Evolutionary conservation across 2,888 invertebrate species (phyloP), one percentile per base, ranked within the genome.

Genomic region (Acleris sparsana): DNA sequence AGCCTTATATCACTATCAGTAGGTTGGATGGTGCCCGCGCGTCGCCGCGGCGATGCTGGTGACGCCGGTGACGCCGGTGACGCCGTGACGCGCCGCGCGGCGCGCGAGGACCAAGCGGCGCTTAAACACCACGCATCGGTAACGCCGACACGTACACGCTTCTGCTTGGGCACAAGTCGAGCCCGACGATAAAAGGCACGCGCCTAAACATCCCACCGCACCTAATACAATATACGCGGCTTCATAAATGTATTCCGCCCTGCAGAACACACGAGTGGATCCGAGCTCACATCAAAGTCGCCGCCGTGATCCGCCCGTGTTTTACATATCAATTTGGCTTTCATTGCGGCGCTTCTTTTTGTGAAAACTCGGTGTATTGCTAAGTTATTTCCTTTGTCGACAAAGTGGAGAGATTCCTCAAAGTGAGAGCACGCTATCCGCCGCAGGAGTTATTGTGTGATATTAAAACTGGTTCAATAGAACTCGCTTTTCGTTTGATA

Each of bases 281-380:
- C 52, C 55, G 52, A 46, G 20, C 65, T 55, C 49, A 62, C 66
- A 66, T 66, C 66, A 66, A 66, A 66, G 66, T 57, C 61, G 43
- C 11, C 33, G 39, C 17, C 52, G 61, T 57, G 61, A 62, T 66
- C 51, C 52, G 33, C 60, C 52, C 60, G 22, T 57, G 66, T 57
- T 66, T 66, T 66, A 62, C 66, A 66, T 66, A 66, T 62, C 61
- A 56, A 66, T 66, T 62, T 57, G 51, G 46, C n/a, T 56, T 56
- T 56, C 56, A 56, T 56, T 33, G 58, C 17, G 44, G 7, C 46
- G 29, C 18, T 7, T 17, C 55, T 61, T 61, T 61, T 65, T 61
- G 59, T 33, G 53, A 11, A 43, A 51, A 56, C 60, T 56, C 56
- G 25, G 64, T 55, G 60, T 61, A 51, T 61, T 65, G 51, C 65